phyloP scores from a whole-genome alignment of 1,140 invertebrate species.

The Eumeta japonica region DNA sequence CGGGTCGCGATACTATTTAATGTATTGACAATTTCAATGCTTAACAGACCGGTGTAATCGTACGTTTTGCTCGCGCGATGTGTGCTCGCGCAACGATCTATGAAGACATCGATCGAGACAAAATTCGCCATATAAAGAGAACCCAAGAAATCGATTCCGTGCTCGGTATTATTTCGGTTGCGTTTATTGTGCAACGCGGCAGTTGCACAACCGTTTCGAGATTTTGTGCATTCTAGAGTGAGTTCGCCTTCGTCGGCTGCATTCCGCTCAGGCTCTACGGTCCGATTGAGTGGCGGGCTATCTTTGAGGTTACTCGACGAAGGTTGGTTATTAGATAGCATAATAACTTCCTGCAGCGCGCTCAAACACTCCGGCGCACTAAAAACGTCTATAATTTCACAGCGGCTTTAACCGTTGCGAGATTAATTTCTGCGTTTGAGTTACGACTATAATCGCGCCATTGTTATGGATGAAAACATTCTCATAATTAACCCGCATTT shows the following conservation, averaged over 20 bases:
- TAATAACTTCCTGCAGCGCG: too few species aligned
- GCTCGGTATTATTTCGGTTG: conserved; percentile 32
- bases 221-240: conserved; percentile 13
- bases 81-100: conserved; percentile 12
- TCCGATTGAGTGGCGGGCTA: conserved; percentile 8
- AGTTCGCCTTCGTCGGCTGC: conserved; percentile 12
- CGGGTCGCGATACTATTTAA: too few species aligned
- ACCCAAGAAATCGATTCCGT: conserved; percentile 43
- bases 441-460: conserved; percentile 14
- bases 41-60: too few species aligned
- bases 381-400: too few species aligned
- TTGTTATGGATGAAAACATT: too few species aligned
- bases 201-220: conserved; percentile 12
- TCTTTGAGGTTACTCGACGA: conserved; percentile 12
- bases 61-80: too few species aligned
- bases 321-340: too few species aligned
- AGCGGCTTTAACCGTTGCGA: too few species aligned
- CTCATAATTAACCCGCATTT: too few species aligned
- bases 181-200: conserved; percentile 11
- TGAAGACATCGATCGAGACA: conserved; percentile 20
- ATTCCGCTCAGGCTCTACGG: conserved; percentile 11
- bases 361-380: too few species aligned
- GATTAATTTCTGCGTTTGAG: too few species aligned
- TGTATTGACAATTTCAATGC: too few species aligned
- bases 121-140: conserved; percentile 24